Percentiles rank a stretch among this genome's conserved stretches.
Conservation (phyloP, 2,113 vertebrate genomes). For the Pterophyllum scalare region DNA sequence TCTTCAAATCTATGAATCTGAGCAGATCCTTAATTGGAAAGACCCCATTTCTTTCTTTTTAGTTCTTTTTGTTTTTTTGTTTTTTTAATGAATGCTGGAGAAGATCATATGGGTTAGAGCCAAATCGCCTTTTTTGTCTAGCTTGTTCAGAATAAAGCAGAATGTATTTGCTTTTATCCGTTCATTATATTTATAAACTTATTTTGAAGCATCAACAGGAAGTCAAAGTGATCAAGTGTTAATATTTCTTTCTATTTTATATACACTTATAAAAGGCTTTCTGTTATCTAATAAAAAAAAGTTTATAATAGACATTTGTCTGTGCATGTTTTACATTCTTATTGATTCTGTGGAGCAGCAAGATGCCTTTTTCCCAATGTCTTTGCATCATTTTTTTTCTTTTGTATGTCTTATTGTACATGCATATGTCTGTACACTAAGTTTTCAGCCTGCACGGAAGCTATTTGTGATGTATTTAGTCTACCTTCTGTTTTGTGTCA, state of each 20-base stretch:
- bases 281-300: constrained; percentile 71
- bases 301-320: constrained; percentile 57
- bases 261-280: constrained; percentile 59
- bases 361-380: too few relatives aligned
- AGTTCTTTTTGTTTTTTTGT: background rate
- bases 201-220: constrained; percentile 16
- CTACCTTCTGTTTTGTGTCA: constrained; percentile 30
- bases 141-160: constrained; percentile 40
- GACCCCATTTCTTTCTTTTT: background rate
- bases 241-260: constrained; percentile 44
- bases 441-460: constrained; percentile 33
- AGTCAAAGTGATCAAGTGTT: constrained; percentile 47
- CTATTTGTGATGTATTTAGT: constrained; percentile 45
- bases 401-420: constrained; percentile 27
- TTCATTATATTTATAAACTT: constrained; percentile 43
- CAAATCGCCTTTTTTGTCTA: constrained; percentile 30
- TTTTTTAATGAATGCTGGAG: constrained; percentile 57
- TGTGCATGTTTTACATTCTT: constrained; percentile 26
- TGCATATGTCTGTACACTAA: constrained; percentile 39
- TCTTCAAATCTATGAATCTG: background rate
- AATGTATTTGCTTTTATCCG: constrained; percentile 56
- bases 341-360: constrained; percentile 5
- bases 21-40: constrained; percentile 16
- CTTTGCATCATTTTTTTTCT: background rate
- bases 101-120: constrained; percentile 35